Conservation (phyloP, 2,113 vertebrate species). For the Gallinago undulata region DNA sequence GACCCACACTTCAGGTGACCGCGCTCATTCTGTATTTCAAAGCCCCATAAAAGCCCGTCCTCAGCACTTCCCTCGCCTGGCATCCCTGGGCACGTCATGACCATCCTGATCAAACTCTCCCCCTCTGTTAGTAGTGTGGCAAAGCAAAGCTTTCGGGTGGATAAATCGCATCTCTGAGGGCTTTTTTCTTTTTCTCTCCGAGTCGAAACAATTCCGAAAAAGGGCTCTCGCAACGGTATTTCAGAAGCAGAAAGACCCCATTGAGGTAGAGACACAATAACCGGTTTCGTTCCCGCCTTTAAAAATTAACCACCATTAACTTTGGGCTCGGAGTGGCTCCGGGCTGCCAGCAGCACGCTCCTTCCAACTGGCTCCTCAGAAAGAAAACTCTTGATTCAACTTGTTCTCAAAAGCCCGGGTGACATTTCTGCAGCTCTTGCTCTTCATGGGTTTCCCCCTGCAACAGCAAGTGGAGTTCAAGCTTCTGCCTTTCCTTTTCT, state of each 20-base stretch:
- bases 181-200: not conserved
- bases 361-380: conserved; percentile 61
- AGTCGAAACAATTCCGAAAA: conserved; percentile 42
- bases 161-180: not conserved
- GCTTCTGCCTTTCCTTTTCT: not conserved
- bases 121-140: not conserved
- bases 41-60: not conserved
- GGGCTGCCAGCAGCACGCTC: conserved; percentile 34
- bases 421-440: not conserved
- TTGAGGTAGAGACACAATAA: conserved; percentile 41
- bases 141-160: not conserved
- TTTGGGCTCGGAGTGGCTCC: conserved; percentile 19
- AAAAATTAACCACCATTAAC: conserved; percentile 67
- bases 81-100: rapidly evolving
- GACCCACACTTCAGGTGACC: not conserved
- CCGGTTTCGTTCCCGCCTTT: conserved; percentile 45
- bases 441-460: not conserved
- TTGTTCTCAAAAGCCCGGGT: conserved; percentile 28
- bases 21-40: not conserved
- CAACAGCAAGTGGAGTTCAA: conserved; percentile 14
- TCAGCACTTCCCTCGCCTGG: not conserved
- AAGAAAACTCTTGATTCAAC: conserved; percentile 28
- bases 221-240: not conserved
- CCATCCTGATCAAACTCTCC: not conserved
- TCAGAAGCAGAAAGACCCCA: conserved; percentile 41